Conservation (phyloP, 2,888 invertebrate species). For the Hypselothyrea guttata region DNA sequence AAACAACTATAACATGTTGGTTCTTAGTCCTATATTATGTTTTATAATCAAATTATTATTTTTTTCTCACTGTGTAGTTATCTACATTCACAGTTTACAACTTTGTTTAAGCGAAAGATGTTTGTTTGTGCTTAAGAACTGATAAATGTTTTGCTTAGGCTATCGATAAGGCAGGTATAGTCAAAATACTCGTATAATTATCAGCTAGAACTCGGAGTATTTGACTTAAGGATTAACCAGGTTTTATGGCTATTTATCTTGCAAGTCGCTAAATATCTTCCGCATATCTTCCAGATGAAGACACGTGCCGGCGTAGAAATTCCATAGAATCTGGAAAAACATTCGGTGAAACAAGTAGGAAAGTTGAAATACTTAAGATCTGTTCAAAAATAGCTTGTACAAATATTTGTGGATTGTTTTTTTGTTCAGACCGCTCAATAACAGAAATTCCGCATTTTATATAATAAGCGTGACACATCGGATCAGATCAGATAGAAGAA, state of each 20-base stretch:
- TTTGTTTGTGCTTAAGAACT: constrained; percentile 20
- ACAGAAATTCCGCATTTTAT: constrained; percentile 58
- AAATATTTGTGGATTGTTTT: constrained; percentile 48
- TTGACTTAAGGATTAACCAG: constrained; percentile 18
- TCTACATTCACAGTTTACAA: too few relatives aligned
- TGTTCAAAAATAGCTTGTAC: constrained; percentile 31
- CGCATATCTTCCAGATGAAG: constrained; percentile 7
- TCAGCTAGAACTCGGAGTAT: too few relatives aligned
- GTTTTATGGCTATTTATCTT: neutral
- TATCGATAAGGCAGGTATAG: constrained; percentile 36
- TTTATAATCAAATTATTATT: too few relatives aligned
- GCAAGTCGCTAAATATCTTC: constrained; percentile 10
- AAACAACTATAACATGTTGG: too few relatives aligned
- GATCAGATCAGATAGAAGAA: constrained; percentile 18
- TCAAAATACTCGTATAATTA: too few relatives aligned
- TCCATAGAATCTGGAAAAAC: constrained; percentile 23
- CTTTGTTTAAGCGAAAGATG: constrained; percentile 24
- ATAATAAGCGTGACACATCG: constrained; percentile 54
- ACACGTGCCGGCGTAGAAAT: constrained; percentile 33
- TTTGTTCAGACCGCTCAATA: constrained; percentile 23
- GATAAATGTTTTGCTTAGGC: constrained; percentile 16
- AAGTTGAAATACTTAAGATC: constrained; percentile 26
- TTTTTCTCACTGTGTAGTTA: too few relatives aligned
- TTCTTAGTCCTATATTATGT: too few relatives aligned
- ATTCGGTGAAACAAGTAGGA: constrained; percentile 21